A percentile compares a stretch with the other conserved stretches of the same genome.
Evolutionary conservation across 2,113 vertebrate genomes (phyloP).

Genomic region (Casuarius casuarius): DNA sequence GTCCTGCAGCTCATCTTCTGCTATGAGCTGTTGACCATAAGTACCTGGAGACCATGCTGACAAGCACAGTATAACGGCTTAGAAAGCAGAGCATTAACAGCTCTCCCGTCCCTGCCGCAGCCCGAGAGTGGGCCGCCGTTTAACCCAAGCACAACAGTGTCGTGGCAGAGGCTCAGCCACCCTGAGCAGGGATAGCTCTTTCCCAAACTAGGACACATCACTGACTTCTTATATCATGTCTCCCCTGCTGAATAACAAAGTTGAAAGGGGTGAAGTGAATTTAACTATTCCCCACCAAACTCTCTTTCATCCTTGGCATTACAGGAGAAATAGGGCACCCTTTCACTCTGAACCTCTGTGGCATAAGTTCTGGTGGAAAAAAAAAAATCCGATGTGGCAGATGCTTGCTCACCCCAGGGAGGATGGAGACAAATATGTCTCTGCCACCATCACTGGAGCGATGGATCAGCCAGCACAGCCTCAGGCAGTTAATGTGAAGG

Average conservation of each 20-base stretch:
- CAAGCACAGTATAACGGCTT: fast-evolving
- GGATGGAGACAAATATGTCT: not conserved
- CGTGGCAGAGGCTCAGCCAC: not conserved
- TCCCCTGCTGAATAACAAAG: not conserved
- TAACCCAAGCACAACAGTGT: no score
- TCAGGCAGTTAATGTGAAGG: not conserved
- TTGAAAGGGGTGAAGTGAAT: not conserved
- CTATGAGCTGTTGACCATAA: not conserved
- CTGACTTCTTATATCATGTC: not conserved
- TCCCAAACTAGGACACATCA: not conserved
- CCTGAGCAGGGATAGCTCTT: not conserved
- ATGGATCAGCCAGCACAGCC: not conserved
- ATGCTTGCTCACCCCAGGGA: not conserved
- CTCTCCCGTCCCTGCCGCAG: not conserved
- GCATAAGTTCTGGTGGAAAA: not conserved
- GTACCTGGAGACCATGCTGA: fast-evolving
- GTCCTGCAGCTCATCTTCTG: fast-evolving
- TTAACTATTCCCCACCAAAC: not conserved
- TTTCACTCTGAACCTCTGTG: not conserved
- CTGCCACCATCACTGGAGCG: not conserved
- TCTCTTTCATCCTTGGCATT: not conserved
- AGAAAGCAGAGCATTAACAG: not conserved
- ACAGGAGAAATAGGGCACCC: not conserved
- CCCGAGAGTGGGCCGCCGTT: fast-evolving
- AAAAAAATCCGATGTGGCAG: not conserved